Percentiles rank a stretch among this genome's conserved stretches.
Conservation (phyloP, 2,888 invertebrate species). For the Spatulosminthurus flaviceps region DNA sequence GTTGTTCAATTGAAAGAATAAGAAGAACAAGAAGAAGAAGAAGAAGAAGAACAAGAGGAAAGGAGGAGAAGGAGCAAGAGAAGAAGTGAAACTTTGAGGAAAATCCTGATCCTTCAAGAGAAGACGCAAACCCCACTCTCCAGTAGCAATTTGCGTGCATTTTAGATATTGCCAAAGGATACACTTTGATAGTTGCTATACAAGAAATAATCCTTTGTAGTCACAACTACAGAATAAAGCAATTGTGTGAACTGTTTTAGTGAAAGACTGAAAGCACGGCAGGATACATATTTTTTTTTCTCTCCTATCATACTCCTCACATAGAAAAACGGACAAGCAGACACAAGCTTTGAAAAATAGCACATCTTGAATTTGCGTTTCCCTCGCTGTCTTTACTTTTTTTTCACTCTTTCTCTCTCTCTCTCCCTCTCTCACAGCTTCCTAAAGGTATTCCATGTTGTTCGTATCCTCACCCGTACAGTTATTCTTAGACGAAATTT, state of each 20-base stretch:
- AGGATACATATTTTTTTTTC: no score
- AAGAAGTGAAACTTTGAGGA: neutral
- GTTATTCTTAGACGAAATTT: constrained; percentile 47
- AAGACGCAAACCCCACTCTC: neutral
- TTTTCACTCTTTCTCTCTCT: no score
- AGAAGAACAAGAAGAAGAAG: no score
- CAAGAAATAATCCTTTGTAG: no score
- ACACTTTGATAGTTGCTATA: neutral
- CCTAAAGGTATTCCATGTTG: constrained; percentile 13
- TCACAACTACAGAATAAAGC: no score
- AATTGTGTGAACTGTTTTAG: neutral
- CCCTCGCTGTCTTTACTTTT: neutral
- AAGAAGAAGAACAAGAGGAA: no score
- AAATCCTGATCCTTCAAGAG: neutral
- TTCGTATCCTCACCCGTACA: neutral
- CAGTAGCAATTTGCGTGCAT: constrained; percentile 8
- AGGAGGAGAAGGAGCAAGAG: no score
- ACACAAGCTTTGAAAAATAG: constrained; percentile 1
- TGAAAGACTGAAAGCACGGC: neutral
- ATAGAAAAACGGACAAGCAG: neutral
- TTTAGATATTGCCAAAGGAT: neutral
- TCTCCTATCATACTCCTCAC: no score
- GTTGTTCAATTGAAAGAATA: no score
- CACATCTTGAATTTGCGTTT: neutral
- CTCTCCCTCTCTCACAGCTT: neutral